phyloP scores from a whole-genome alignment of 2,797 vertebrate genomes.

The Darevskia mixta region DNA sequence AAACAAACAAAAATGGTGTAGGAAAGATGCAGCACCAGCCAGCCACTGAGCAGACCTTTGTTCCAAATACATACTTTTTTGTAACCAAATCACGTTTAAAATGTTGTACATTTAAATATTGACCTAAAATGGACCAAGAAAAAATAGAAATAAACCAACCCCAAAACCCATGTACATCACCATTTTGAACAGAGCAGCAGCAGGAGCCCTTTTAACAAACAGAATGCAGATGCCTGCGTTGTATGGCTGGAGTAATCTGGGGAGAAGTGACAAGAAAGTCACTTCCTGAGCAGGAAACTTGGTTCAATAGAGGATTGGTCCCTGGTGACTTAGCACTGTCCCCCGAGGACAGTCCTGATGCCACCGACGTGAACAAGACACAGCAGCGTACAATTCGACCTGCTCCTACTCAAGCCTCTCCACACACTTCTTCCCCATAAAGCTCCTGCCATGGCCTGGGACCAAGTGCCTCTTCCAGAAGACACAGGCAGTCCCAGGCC shows the following conservation, averaged over 20 bases:
- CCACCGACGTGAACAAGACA: background rate
- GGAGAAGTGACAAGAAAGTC: slow-evolving; percentile 37
- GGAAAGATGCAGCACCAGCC: slow-evolving; percentile 57
- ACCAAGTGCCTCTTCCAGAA: background rate
- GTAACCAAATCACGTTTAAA: slow-evolving; percentile 78
- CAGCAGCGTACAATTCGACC: slow-evolving; percentile 63
- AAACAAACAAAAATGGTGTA: slow-evolving; percentile 34
- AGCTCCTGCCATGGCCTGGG: background rate
- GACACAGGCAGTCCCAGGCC: background rate
- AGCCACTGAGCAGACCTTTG: slow-evolving; percentile 74
- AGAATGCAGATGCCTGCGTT: slow-evolving; percentile 36
- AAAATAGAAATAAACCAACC: slow-evolving; percentile 68
- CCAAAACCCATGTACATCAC: slow-evolving; percentile 54
- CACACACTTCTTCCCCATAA: slow-evolving; percentile 3
- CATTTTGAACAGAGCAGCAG: slow-evolving; percentile 68
- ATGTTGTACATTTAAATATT: slow-evolving; percentile 77
- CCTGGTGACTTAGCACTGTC: slow-evolving; percentile 76
- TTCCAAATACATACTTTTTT: slow-evolving; percentile 71
- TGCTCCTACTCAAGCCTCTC: slow-evolving; percentile 36
- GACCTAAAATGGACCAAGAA: slow-evolving; percentile 74
- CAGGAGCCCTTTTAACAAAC: slow-evolving; percentile 74
- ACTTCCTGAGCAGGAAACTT: slow-evolving; percentile 63
- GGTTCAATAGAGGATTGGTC: slow-evolving; percentile 78
- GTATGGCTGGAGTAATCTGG: slow-evolving; percentile 67
- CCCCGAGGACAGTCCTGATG: slow-evolving; percentile 47